A percentile compares a stretch with the other conserved stretches of the same genome.
Conservation (phyloP, 2,888 invertebrate genomes). For the Calliopum simillimum region DNA sequence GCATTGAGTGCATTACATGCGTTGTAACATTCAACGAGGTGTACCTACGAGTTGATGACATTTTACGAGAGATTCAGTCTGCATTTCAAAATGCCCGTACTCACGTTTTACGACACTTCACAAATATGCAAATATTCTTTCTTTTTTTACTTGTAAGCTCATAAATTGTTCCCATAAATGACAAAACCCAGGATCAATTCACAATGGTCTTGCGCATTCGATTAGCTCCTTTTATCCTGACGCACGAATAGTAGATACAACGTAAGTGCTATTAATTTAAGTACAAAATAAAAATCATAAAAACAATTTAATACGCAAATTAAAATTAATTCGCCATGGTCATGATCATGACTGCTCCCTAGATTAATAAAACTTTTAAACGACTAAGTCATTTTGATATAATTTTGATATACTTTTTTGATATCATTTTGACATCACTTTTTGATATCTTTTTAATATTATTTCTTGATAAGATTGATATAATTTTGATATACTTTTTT, state of each 20-base stretch:
- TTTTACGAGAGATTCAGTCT: not conserved
- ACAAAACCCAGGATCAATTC: not conserved
- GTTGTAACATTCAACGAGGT: not conserved
- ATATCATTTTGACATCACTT: no score
- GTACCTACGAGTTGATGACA: not conserved
- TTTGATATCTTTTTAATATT: no score
- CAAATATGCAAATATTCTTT: slow-evolving; percentile 11
- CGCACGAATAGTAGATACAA: not conserved
- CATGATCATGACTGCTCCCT: no score
- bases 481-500: no score
- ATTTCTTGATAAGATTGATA: no score
- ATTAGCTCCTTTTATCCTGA: slow-evolving; percentile 23
- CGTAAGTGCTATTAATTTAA: not conserved
- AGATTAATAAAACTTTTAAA: no score
- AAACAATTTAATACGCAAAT: no score
- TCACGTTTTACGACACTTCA: not conserved
- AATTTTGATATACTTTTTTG: no score
- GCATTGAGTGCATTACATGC: not conserved
- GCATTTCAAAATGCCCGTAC: not conserved
- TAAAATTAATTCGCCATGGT: no score
- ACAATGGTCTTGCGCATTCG: slow-evolving; percentile 4
- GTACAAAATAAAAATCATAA: not conserved
- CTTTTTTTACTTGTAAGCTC: not conserved
- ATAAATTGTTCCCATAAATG: not conserved
- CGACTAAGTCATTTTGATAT: no score